Evolutionary conservation across 2,888 invertebrate species (phyloP), one percentile per base, ranked within the genome.

Genomic region (Pseudeuparius sepicola): DNA sequence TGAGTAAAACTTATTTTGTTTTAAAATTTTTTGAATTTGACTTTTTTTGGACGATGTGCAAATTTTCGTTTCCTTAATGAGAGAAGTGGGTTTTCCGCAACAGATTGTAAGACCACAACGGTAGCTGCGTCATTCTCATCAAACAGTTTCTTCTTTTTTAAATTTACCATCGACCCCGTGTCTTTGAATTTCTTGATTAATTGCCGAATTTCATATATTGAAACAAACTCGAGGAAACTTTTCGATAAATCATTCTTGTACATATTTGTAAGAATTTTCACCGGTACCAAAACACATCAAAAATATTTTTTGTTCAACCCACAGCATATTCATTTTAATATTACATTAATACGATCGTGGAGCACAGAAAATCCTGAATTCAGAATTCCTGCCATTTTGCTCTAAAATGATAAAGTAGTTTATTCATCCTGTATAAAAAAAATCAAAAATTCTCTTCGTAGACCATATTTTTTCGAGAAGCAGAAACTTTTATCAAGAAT

Each of bases 161-260:
- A 20, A n/a, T 20, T 20, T 20, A 7, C 20, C 20, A 20, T n/a
- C 20, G 20, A n/a, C 20, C 20, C 20, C 6, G 20, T 20, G n/a
- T 20, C n/a, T n/a, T n/a, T n/a, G n/a, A n/a, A n/a, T n/a, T n/a
- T n/a, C n/a, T n/a, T 20, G 20, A 20, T n/a, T n/a, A 20, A n/a
- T 20, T 20, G 20, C 6, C 20, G 20, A 20, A 20, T 20, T 20
- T n/a, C 20, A 20, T n/a, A n/a, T 20, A 20, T 20, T 20, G 20
- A 20, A 20, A 20, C 20, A 20, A 20, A 20, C 20, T n/a, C 20
- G 7, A 7, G 6, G 20, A 20, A 20, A 20, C n/a, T 20, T 20
- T 20, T 20, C 20, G 20, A 20, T n/a, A 20, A 20, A 20, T 6
- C 20, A n/a, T 20, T 20, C n/a, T 20, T n/a, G 6, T 20, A 20